phyloP scores from a whole-genome alignment of 2,888 invertebrate genomes.

The Leucoptera coffeella region DNA sequence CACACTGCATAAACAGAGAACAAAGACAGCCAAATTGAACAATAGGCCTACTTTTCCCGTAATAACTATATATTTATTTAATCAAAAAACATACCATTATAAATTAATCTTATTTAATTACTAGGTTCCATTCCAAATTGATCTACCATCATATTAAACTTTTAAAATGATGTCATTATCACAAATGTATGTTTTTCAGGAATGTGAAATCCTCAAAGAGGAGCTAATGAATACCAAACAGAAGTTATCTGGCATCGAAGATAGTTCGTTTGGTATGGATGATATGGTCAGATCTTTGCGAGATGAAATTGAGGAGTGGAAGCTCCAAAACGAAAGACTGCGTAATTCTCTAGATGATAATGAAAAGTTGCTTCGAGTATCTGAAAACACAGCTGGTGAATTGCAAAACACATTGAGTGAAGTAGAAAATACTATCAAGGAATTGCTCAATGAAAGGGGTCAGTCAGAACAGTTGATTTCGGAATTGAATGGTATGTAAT shows the following conservation, averaged over 20 bases:
- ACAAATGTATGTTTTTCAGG: conserved; percentile 26
- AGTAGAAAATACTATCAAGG: conserved; percentile 69
- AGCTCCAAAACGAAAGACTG: conserved; percentile 59
- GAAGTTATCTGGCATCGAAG: conserved; percentile 59
- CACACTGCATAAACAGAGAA: too few species aligned
- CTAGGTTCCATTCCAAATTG: too few species aligned
- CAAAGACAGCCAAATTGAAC: too few species aligned
- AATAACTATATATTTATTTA: too few species aligned
- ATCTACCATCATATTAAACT: too few species aligned
- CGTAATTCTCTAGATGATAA: conserved; percentile 59
- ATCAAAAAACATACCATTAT: too few species aligned
- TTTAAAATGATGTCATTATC: too few species aligned
- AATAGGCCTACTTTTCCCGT: too few species aligned
- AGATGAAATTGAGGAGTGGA: conserved; percentile 54
- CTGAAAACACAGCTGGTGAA: conserved; percentile 76
- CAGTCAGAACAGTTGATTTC: conserved; percentile 42
- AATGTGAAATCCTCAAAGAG: conserved; percentile 60
- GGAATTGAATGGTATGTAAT: conserved; percentile 36
- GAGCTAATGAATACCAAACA: conserved; percentile 52
- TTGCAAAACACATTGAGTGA: conserved; percentile 68
- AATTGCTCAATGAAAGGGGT: conserved; percentile 36
- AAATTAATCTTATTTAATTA: too few species aligned
- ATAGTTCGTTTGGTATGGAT: conserved; percentile 65
- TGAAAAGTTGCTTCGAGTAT: conserved; percentile 49
- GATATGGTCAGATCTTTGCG: conserved; percentile 65